phyloP scores from a whole-genome alignment of 2,113 vertebrate genomes.

The Emydocephalus ijimae region DNA sequence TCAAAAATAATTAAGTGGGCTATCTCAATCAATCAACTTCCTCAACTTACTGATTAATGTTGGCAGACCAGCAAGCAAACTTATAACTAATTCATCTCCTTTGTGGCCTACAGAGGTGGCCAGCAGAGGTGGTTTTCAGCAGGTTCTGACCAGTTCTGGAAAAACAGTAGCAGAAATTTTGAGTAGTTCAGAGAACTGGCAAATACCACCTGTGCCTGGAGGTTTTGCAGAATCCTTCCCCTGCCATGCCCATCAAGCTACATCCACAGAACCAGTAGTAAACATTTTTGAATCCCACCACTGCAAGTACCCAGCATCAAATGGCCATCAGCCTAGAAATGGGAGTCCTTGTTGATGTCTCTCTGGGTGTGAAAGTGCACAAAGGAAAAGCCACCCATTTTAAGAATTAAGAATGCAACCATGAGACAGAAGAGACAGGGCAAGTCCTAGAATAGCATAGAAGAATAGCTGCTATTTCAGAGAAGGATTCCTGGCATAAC shows the following conservation, averaged over 20 bases:
- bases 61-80: neutral
- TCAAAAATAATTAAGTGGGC: neutral
- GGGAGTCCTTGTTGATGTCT: conserved; percentile 26
- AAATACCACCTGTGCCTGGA: too few species aligned
- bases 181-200: too few species aligned
- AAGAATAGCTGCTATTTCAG: too few species aligned
- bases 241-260: too few species aligned
- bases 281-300: too few species aligned
- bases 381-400: conserved; percentile 19
- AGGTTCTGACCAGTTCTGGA: too few species aligned
- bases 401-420: neutral
- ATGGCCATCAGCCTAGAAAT: conserved; percentile 6
- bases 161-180: too few species aligned
- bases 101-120: neutral
- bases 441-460: too few species aligned
- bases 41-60: neutral
- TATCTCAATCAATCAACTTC: neutral
- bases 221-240: too few species aligned
- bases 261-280: too few species aligned
- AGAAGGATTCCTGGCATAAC: conserved; percentile 85
- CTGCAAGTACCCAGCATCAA: neutral
- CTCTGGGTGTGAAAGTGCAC: conserved; percentile 24
- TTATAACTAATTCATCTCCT: conserved; percentile 3
- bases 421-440: too few species aligned
- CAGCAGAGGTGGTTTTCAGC: neutral